phyloP scores from a whole-genome alignment of 2,113 vertebrate genomes.

The Vulpes vulpes region DNA sequence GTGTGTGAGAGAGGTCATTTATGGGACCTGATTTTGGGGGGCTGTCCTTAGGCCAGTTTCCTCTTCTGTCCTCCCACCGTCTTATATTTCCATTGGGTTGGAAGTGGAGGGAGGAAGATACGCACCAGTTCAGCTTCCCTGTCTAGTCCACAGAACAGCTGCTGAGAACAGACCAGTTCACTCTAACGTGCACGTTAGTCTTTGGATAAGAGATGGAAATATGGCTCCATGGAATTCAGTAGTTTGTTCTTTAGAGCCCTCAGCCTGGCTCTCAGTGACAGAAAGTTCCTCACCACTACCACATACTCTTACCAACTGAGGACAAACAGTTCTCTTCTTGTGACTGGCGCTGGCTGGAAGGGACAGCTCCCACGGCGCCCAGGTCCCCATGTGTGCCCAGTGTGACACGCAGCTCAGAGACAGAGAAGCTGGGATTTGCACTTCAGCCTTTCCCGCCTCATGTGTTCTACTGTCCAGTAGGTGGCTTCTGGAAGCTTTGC shows the following conservation, averaged over 20 bases:
- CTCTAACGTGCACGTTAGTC: rapidly evolving
- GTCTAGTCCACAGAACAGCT: rapidly evolving
- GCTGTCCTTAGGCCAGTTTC: neutral
- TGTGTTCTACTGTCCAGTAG: rapidly evolving
- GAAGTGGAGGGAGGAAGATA: rapidly evolving
- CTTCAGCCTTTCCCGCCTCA: neutral
- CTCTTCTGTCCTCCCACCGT: neutral
- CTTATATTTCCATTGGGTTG: neutral
- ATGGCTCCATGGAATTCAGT: rapidly evolving
- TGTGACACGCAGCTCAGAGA: rapidly evolving
- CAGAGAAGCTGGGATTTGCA: neutral
- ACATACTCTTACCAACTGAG: rapidly evolving
- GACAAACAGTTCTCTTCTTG: neutral
- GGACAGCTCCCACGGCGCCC: rapidly evolving
- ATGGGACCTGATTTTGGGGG: rapidly evolving
- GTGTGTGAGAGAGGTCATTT: too few relatives aligned
- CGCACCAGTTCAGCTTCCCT: rapidly evolving
- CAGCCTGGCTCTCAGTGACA: neutral
- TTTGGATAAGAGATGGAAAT: neutral
- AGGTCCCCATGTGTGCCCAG: neutral
- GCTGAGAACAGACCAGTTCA: neutral
- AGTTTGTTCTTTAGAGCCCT: neutral
- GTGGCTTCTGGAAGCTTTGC: neutral
- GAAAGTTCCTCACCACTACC: too few relatives aligned
- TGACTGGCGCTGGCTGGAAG: rapidly evolving